Evolutionary conservation across 2,888 invertebrate genomes (phyloP), one percentile per base, ranked within the genome.

Genomic region (Nipponacmea schrenckii): DNA sequence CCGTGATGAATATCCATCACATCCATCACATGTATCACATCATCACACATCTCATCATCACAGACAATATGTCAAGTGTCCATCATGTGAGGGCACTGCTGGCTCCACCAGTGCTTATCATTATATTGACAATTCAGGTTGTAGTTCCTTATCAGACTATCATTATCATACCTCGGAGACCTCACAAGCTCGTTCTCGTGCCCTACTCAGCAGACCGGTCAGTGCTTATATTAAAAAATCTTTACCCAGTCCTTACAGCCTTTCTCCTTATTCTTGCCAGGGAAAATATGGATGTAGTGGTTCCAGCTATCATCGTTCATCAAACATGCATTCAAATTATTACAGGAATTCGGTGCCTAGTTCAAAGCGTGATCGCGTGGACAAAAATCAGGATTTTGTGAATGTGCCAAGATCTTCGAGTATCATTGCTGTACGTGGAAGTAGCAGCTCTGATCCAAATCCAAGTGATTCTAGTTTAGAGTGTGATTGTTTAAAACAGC

Each of bases 81-180:
- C 81, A 1, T 83, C 83, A 1, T 83, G 83, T 70, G 79, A 80
- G 65, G 79, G 78, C 27, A 81, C 79, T 2, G 67, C 78, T 3
- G 81, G 81, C 20, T 79, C 81, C 10, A 75, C 77, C 2, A 56
- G 56, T 24, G 24, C 8, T 24, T 56, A 56, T 56, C 56, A 56
- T 24, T 56, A 56, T 56, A 56, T 24, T 20, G 20, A 20, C 24
- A 20, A 56, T 56, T 77, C 76, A 15, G 69, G 72, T 20, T 68
- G 73, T 62, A 70, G 67, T 56, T 75, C 75, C 45, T 71, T 69
- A 62, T 72, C 69, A 39, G 62, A 62, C 62, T 56, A 64, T 44
- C 44, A 50, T 24, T 64, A 63, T 63, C 56, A 64, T 45, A 39
- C 31, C 15, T n/a, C 45, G n/a, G 48, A 68, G 63, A 62, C 26